Evolutionary conservation across 2,888 invertebrate species (phyloP), one percentile per base, ranked within the genome.

Genomic region (Lacanobia wlatinum): DNA sequence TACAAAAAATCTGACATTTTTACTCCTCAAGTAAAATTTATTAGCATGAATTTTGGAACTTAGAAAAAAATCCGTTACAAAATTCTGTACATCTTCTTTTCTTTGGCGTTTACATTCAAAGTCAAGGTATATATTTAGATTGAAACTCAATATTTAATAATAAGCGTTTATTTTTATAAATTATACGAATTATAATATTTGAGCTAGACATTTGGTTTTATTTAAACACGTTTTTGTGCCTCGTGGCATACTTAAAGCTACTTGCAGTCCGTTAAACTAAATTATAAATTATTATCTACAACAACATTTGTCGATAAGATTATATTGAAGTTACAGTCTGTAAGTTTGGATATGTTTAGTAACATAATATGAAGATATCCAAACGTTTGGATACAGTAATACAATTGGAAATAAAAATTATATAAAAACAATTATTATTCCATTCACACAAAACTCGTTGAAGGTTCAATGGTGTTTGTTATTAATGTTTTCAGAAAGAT

Each of bases 161-260:
- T 87, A 87, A 90, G 89, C 89, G 89, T 89, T 88, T 93, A 92
- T 89, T 92, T 71, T 61, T 58, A 67, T 67, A 85, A 85, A 86
- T 84, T 75, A 68, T 78, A 83, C 73, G 78, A 84, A 86, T 80
- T 86, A 86, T 87, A 88, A 87, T 90, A 90, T 86, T 94, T 94
- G 94, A 94, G 94, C 94, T 94, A 92, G 90, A 89, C 86, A 87
- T 88, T 94, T 94, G 92, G 94, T 93, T 90, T 73, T 71, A 83
- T 89, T 89, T 87, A 88, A 91, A 89, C 82, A 86, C 79, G 80
- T 87, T 90, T 43, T 91, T 91, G 90, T 92, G 93, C 92, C 94
- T 86, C 82, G 71, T 68, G 88, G 87, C 88, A 73, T 82, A 78
- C 89, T 89, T 89, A 91, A 85, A 89, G 82, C 88, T 90, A 89